Base-by-base conservation (phyloP, 2,797 vertebrate species). In the Tamandua tetradactyla region DNA sequence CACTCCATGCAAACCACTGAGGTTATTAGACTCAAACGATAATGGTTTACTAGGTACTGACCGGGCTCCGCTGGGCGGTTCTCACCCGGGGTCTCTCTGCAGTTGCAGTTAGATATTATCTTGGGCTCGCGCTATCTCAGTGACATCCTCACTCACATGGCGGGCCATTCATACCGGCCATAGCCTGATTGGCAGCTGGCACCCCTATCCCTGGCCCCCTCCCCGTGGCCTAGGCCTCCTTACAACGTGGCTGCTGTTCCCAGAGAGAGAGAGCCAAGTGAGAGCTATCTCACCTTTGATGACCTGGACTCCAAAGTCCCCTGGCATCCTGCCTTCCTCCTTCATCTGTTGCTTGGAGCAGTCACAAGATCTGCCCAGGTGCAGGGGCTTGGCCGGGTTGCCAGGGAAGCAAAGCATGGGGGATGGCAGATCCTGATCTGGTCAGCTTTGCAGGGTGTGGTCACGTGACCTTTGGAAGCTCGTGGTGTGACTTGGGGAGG, bases 91-190 rank as follows among this genome's bases (percentile, higher is more conserved):
- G 18, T 64, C 7, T 69, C 20, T 66, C 12, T 42, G 17, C n/a
- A 32, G 23, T 44, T 1, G 0, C 9, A 1, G 3, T 35, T 4
- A 3, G 7, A 25, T n/a, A 22, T 37, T 1, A 1, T 37, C 37
- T 1, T 5, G 35, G 30, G 12, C 15, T 57, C 15, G 10, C 2
- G 40, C 37, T 20, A 47, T 25, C 13, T 20, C 14, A 14, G 10
- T 23, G 35, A 62, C 42, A 20, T 32, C 49, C 23, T 42, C 11
- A 7, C 20, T 61, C 8, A 42, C 5, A 7, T 9, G 27, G 32
- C 15, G 2, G 27, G 61, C 37, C 40, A 30, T 42, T 15, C 35
- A 32, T 0, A 4, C 32, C 37, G 37, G 55, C 23, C 12, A 1
- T 14, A 6, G 14, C 18, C 27, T 15, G 52, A 0, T 18, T 1